phyloP scores from a whole-genome alignment of 2,797 vertebrate species.

The Catharus ustulatus region DNA sequence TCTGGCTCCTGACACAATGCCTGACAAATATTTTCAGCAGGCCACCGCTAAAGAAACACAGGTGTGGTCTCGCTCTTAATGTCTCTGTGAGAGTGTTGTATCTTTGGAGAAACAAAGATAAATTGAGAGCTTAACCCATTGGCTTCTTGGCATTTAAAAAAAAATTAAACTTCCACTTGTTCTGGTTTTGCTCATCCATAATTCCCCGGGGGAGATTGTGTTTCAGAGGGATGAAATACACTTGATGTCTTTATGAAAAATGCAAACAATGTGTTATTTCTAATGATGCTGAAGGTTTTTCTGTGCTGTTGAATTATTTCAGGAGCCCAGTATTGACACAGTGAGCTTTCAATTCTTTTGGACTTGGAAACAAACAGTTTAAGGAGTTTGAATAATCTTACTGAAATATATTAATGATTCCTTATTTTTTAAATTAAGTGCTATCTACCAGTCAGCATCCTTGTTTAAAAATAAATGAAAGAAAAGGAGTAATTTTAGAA shows the following conservation, averaged over 20 bases:
- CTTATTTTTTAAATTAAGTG: not conserved
- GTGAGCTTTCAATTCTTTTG: not conserved
- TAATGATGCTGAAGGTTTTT: not conserved
- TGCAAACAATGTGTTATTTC: slow-evolving; percentile 56
- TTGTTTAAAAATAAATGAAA: not conserved
- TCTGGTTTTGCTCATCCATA: slow-evolving; percentile 66
- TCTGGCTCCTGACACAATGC: slow-evolving; percentile 65
- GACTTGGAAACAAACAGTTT: slow-evolving; percentile 3
- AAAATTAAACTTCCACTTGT: slow-evolving; percentile 61
- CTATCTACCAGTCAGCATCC: not conserved
- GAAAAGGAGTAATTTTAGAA: not conserved
- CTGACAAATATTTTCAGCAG: slow-evolving; percentile 69
- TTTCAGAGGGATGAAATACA: slow-evolving; percentile 57
- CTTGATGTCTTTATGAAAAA: slow-evolving; percentile 68
- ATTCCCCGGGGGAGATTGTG: slow-evolving; percentile 17
- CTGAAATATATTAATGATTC: not conserved
- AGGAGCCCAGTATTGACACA: not conserved
- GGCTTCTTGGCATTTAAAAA: slow-evolving; percentile 59
- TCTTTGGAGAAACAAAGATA: slow-evolving; percentile 70
- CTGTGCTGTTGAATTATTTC: not conserved
- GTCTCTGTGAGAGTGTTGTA: slow-evolving; percentile 32
- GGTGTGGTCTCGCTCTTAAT: slow-evolving; percentile 63
- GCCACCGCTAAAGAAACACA: slow-evolving; percentile 65
- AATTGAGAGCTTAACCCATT: slow-evolving; percentile 72
- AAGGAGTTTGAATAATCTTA: not conserved